Evolutionary conservation across 2,113 vertebrate genomes (phyloP).

Genomic region (Arizona elegans): DNA sequence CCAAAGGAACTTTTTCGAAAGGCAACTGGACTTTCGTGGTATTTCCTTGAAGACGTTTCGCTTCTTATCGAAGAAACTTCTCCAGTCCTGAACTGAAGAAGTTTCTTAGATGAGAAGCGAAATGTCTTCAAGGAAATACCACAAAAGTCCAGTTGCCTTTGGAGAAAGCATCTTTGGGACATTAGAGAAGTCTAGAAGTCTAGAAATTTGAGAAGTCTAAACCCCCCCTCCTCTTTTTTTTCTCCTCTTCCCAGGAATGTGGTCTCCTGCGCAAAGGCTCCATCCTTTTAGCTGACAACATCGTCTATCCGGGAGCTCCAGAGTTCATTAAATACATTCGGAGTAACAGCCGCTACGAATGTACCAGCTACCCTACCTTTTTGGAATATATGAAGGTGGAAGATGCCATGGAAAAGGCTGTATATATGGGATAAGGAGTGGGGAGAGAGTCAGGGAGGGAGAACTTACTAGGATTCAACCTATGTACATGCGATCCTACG

Average conservation of each 20-base stretch:
- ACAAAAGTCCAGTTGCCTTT: too few relatives aligned
- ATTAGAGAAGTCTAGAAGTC: neutral
- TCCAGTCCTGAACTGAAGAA: too few relatives aligned
- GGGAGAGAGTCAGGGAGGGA: neutral
- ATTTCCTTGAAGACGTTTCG: too few relatives aligned
- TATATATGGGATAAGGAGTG: slow-evolving; percentile 63
- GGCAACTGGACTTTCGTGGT: too few relatives aligned
- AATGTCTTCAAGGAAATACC: too few relatives aligned
- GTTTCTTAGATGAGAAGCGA: too few relatives aligned
- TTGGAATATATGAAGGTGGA: slow-evolving; percentile 67
- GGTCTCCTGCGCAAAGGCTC: slow-evolving; percentile 72
- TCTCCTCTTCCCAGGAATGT: slow-evolving; percentile 67
- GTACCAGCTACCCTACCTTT: slow-evolving; percentile 68
- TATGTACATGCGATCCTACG: slow-evolving; percentile 23
- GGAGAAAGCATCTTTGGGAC: too few relatives aligned
- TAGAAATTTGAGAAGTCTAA: neutral
- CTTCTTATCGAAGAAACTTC: too few relatives aligned
- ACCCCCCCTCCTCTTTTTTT: neutral
- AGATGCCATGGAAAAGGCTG: slow-evolving; percentile 76
- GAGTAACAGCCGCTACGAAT: slow-evolving; percentile 62
- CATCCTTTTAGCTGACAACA: slow-evolving; percentile 74
- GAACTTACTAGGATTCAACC: slow-evolving; percentile 1
- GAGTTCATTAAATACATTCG: slow-evolving; percentile 72
- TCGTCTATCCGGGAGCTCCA: slow-evolving; percentile 73
- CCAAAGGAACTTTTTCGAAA: neutral